Evolutionary conservation across 2,888 invertebrate species (phyloP).

Genomic region (Capitulum mitella): DNA sequence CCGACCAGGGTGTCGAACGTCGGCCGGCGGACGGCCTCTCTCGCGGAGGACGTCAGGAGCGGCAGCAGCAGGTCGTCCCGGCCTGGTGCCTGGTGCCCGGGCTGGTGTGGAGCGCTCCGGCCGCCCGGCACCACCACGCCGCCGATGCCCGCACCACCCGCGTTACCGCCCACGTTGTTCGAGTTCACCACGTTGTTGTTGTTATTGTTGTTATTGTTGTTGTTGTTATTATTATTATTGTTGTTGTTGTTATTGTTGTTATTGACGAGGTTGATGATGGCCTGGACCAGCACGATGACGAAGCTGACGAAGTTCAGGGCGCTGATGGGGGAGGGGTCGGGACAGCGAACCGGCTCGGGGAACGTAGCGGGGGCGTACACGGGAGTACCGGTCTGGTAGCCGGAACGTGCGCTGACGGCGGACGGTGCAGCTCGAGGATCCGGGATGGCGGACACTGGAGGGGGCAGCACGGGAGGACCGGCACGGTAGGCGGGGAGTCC

Average conservation of each 20-base stretch:
- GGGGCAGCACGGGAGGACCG: too few species aligned
- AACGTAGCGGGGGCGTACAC: background rate
- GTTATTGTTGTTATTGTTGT: conserved; percentile 31
- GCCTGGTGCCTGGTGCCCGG: background rate
- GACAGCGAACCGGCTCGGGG: background rate
- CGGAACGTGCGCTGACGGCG: background rate
- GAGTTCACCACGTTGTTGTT: conserved; percentile 30
- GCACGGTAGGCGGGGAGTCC: too few species aligned
- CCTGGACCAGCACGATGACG: conserved; percentile 30
- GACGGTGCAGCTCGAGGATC: too few species aligned
- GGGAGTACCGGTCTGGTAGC: background rate
- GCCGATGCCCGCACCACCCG: background rate
- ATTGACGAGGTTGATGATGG: conserved; percentile 31
- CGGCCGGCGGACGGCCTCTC: background rate
- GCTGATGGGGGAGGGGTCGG: background rate
- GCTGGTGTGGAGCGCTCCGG: background rate
- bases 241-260: conserved; percentile 32
- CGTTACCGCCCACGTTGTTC: conserved; percentile 18
- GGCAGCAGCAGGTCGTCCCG: background rate
- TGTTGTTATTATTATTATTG: conserved; percentile 32
- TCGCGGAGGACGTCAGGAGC: background rate
- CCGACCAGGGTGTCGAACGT: background rate
- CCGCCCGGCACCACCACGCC: background rate
- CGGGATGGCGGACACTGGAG: too few species aligned
- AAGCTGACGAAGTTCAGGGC: conserved; percentile 29